Base-by-base conservation (phyloP, 2,888 invertebrate species). In the Oscheius sp. region DNA sequence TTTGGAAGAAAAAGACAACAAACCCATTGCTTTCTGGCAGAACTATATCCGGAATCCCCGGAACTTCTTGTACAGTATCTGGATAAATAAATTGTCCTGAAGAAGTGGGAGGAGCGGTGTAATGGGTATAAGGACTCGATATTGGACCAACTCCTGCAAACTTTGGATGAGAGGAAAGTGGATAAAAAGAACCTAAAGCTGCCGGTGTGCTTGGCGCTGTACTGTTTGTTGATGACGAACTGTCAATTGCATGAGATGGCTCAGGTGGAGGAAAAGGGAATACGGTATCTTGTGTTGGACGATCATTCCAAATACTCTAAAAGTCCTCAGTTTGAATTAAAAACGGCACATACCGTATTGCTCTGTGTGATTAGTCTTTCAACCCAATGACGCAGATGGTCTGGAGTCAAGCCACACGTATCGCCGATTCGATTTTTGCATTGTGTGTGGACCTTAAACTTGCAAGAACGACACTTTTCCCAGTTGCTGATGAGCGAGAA, bases 371-470 rank as follows among this genome's bases (percentile, higher is more conserved):
- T 71, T 57, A 83, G 69, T 31, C 77, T 74, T 42, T 79, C 82
- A 58, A 84, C 74, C 25, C 81, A 63, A 46, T 79, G 73, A 42
- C 81, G 75, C 29, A 85, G 71, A 76, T 84, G 86, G 42, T 84
- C 82, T 6, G 80, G 74, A 6, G 86, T 86, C 48, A 86, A 70
- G 5, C 86, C 86, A 65, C 86, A 86, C 15, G 82, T 81, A 61
- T 87, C 83, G 6, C 81, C 82, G 6, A 85, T 77, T n/a, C 80
- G 70, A 23, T 70, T 58, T 68, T 84, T 86, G 71, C 86, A 86
- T 63, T 83, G 84, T 3, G 79, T 75, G 69, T 86, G 86, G 20
- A 85, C 84, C 70, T 80, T 75, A 69, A 75, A 71, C 71, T 74
- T 79, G 72, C 79, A 79, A 3, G 74, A 71, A n/a, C 72, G 63